Evolutionary conservation across 1,140 invertebrate species (phyloP).

Genomic region (Amyelois transitella): DNA sequence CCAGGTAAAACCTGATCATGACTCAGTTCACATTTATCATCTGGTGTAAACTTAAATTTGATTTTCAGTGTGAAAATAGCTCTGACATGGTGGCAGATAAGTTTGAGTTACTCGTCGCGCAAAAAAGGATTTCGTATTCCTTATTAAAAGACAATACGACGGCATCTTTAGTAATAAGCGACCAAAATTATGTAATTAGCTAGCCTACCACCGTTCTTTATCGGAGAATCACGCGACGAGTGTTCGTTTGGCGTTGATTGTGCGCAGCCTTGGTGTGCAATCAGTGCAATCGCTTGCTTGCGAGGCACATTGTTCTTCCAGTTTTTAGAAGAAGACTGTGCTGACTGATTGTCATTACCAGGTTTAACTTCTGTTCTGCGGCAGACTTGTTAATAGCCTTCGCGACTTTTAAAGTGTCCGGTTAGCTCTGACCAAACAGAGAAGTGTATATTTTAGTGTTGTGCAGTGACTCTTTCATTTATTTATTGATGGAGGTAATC

Average conservation of each 20-base stretch:
- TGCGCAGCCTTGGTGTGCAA: too few species aligned
- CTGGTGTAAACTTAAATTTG: neutral
- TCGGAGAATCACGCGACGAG: neutral
- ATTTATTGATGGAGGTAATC: constrained; percentile 1
- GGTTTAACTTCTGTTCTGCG: neutral
- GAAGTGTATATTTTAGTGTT: neutral
- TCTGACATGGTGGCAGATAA: neutral
- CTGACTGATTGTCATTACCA: neutral
- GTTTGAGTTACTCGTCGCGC: neutral
- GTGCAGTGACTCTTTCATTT: neutral
- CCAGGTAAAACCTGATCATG: neutral
- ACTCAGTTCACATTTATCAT: neutral
- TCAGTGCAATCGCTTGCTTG: neutral
- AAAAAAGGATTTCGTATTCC: constrained; percentile 3
- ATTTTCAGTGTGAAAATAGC: neutral
- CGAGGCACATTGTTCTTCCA: neutral
- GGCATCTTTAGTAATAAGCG: constrained; percentile 6
- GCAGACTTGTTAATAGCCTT: constrained; percentile 5
- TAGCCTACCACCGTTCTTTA: constrained; percentile 1
- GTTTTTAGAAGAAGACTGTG: neutral
- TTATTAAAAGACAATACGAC: constrained; percentile 7
- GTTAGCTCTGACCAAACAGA: constrained; percentile 2
- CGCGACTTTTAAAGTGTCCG: constrained; percentile 7
- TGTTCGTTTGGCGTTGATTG: neutral
- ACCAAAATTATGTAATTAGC: neutral